Conservation (phyloP, 1,140 invertebrate genomes). For the Bombus pascuorum region DNA sequence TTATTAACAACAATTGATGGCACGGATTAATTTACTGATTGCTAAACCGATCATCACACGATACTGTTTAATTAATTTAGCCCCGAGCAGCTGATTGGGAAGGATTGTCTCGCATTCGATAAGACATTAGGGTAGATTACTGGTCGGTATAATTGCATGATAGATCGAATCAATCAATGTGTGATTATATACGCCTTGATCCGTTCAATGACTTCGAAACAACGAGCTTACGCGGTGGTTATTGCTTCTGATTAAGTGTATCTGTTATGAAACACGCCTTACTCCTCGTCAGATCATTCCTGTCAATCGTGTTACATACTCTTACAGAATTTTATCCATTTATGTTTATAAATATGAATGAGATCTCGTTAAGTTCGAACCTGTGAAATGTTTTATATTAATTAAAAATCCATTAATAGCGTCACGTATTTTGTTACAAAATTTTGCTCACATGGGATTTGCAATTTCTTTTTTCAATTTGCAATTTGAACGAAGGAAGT, state of each 20-base stretch:
- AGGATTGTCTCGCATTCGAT: slow-evolving; percentile 27
- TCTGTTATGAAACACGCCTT: too few relatives aligned
- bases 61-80: slow-evolving; percentile 55
- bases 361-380: not conserved
- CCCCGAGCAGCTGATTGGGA: not conserved
- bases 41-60: slow-evolving; percentile 30
- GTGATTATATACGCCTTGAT: slow-evolving; percentile 54
- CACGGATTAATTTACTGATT: slow-evolving; percentile 32
- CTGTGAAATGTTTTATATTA: not conserved
- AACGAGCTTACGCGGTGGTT: slow-evolving; percentile 35
- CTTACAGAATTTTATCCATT: too few relatives aligned
- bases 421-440: not conserved
- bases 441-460: not conserved
- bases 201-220: slow-evolving; percentile 39
- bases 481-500: not conserved
- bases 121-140: slow-evolving; percentile 54
- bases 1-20: not conserved
- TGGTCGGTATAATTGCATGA: slow-evolving; percentile 47
- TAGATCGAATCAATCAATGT: slow-evolving; percentile 52
- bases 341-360: too few relatives aligned
- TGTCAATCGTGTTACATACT: too few relatives aligned
- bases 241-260: slow-evolving; percentile 5
- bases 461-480: not conserved
- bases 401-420: not conserved
- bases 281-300: too few relatives aligned